Evolutionary conservation across 2,113 vertebrate genomes (phyloP).

Genomic region (Entelurus aequoreus): DNA sequence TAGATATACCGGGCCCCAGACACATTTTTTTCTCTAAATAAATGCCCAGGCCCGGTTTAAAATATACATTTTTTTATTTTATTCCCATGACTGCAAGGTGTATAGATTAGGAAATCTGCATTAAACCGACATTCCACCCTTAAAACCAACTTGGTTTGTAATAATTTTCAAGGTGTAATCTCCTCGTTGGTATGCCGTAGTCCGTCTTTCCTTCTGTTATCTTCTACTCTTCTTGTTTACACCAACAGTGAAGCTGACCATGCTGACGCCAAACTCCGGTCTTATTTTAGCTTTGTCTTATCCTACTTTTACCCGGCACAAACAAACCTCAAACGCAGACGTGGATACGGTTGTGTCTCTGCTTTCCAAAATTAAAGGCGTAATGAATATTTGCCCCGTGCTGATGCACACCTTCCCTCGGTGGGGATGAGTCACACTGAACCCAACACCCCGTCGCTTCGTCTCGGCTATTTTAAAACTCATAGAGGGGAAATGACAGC

Average conservation of each 20-base stretch:
- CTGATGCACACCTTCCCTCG: neutral
- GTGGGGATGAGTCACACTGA: slow-evolving; percentile 40
- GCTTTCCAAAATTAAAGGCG: slow-evolving; percentile 1
- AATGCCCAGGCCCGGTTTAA: no score
- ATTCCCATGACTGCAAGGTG: no score
- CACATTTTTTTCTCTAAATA: no score
- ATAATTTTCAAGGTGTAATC: no score
- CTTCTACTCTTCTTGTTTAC: neutral
- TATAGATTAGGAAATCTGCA: no score
- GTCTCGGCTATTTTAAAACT: slow-evolving; percentile 46
- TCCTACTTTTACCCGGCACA: neutral
- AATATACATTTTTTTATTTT: no score
- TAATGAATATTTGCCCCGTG: slow-evolving; percentile 23
- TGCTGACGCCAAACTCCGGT: slow-evolving; percentile 14
- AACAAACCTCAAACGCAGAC: no score
- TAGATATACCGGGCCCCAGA: no score
- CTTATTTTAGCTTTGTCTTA: slow-evolving; percentile 17
- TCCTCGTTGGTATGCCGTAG: neutral
- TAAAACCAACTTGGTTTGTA: no score
- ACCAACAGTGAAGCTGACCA: neutral
- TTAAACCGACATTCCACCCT: no score
- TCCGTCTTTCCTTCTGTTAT: neutral
- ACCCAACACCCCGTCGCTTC: slow-evolving; percentile 28
- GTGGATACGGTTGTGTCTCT: neutral
- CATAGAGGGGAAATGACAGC: slow-evolving; percentile 20